Evolutionary conservation across 2,888 invertebrate species (phyloP).

Genomic region (Arctia plantaginis): DNA sequence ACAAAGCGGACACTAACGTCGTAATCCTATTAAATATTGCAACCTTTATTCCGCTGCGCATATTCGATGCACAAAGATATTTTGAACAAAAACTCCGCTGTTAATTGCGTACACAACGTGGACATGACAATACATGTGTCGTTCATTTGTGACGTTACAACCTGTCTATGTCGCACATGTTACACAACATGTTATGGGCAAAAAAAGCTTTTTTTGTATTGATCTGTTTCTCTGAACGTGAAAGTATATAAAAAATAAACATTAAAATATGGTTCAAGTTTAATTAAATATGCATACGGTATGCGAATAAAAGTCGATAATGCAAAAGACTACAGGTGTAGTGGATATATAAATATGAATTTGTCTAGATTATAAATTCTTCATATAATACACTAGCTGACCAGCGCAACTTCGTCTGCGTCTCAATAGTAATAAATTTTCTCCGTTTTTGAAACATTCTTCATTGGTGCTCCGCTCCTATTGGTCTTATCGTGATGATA

Average conservation of each 20-base stretch:
- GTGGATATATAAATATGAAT: neutral
- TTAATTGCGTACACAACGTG: slow-evolving; percentile 8
- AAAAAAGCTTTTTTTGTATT: neutral
- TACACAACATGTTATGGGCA: neutral
- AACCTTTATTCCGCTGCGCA: neutral
- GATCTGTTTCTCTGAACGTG: neutral
- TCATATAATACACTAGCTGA: too few relatives aligned
- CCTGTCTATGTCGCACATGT: neutral
- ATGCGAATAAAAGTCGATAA: neutral
- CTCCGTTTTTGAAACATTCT: too few relatives aligned
- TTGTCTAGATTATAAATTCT: too few relatives aligned
- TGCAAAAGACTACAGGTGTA: neutral
- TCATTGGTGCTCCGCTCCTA: too few relatives aligned
- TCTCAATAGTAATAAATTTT: too few relatives aligned
- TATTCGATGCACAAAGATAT: neutral
- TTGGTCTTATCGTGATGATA: too few relatives aligned
- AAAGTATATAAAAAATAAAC: too few relatives aligned
- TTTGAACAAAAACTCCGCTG: neutral
- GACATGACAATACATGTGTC: slow-evolving; percentile 14
- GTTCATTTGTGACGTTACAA: slow-evolving; percentile 8
- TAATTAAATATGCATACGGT: neutral
- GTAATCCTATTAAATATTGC: neutral
- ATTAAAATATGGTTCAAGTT: too few relatives aligned
- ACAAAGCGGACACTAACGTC: neutral
- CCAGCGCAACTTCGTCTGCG: too few relatives aligned